Percentiles rank a stretch among this genome's conserved stretches.
Conservation (phyloP, 2,888 invertebrate species). For the Girardia tigrina region DNA sequence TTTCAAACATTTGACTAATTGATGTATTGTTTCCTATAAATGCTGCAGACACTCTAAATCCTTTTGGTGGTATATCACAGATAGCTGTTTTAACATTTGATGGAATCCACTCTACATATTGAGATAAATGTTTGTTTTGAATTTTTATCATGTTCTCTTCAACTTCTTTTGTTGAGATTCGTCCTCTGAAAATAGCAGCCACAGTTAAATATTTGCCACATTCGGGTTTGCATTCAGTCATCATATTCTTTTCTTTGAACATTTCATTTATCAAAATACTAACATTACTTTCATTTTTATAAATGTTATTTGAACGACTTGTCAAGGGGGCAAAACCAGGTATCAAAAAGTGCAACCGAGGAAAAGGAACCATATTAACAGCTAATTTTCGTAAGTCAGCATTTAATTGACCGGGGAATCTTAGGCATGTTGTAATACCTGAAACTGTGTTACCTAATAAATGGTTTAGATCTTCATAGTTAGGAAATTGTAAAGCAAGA, state of each 20-base stretch:
- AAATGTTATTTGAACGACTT: conserved; percentile 46
- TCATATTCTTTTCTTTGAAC: conserved; percentile 37
- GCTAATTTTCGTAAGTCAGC: conserved; percentile 43
- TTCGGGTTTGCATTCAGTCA: conserved; percentile 36
- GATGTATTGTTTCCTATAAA: conserved; percentile 56
- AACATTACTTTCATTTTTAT: conserved; percentile 44
- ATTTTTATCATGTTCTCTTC: conserved; percentile 72
- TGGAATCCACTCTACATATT: conserved; percentile 73
- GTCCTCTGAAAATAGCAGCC: conserved; percentile 46
- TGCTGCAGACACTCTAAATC: conserved; percentile 72
- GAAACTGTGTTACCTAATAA: conserved; percentile 56
- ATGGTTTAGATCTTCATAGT: conserved; percentile 75
- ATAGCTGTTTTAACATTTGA: conserved; percentile 74
- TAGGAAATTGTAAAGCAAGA: conserved; percentile 66
- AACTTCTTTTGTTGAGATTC: conserved; percentile 37
- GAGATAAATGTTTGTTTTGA: conserved; percentile 69
- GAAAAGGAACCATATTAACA: conserved; percentile 49
- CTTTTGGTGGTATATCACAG: conserved; percentile 74
- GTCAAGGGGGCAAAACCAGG: conserved; percentile 49
- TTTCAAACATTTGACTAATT: conserved; percentile 39
- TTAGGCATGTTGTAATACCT: conserved; percentile 64
- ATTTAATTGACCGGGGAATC: conserved; percentile 61
- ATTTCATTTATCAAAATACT: conserved; percentile 44
- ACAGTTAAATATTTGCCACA: conserved; percentile 43
- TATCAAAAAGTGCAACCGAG: conserved; percentile 50